These are phyloP conservation scores for Xiphias gladius DNA, from an alignment of 2,113 vertebrate species.

Conservation along the genomic window DNA sequence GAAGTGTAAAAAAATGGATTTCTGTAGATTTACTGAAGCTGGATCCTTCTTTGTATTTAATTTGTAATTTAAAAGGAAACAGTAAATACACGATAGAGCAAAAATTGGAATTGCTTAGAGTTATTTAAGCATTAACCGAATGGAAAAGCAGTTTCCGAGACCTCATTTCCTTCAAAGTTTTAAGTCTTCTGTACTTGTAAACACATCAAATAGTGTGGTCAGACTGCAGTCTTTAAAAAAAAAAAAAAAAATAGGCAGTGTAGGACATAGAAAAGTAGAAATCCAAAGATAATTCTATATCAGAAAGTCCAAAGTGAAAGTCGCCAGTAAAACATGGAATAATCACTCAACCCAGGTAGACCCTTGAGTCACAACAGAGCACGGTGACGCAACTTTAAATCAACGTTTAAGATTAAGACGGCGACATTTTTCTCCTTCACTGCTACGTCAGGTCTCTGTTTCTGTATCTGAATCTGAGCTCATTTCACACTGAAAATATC, in stretches of 20 bases:
- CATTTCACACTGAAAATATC: too few species aligned
- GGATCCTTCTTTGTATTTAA: slow-evolving; percentile 25
- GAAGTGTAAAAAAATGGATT: slow-evolving; percentile 13
- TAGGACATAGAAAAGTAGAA: not conserved
- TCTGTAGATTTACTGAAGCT: slow-evolving; percentile 28
- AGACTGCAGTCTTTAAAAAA: not conserved
- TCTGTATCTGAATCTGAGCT: too few species aligned
- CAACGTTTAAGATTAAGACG: too few species aligned
- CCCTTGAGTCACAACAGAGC: not conserved
- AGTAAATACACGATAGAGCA: not conserved
- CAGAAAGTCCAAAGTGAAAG: not conserved
- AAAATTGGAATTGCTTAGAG: not conserved
- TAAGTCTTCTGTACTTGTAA: not conserved
- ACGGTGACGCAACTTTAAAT: too few species aligned
- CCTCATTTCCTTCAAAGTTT: slow-evolving; percentile 8
- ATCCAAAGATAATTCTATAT: not conserved
- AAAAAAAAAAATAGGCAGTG: too few species aligned
- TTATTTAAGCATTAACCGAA: slow-evolving; percentile 10
- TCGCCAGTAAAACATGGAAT: not conserved
- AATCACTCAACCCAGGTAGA: not conserved
- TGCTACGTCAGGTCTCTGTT: too few species aligned
- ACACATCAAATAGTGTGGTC: not conserved
- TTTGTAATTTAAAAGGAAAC: slow-evolving; percentile 29
- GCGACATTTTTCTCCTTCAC: too few species aligned
- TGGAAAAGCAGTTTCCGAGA: not conserved